Conservation (phyloP, 2,888 invertebrate species). For the Erebia aethiops region DNA sequence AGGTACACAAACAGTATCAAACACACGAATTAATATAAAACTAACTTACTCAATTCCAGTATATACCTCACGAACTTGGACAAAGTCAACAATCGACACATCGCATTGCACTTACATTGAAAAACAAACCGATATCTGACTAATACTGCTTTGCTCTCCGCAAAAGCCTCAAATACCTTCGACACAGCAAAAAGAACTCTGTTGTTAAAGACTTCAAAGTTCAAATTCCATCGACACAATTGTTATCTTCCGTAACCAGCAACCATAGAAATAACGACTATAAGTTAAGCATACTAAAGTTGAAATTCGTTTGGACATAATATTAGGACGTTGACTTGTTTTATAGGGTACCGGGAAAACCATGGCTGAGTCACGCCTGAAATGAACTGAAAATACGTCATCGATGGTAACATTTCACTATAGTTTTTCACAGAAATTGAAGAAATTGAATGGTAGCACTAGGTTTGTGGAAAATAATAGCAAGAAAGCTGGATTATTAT, state of each 20-base stretch:
- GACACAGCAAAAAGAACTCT: constrained; percentile 2
- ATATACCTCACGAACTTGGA: constrained; percentile 26
- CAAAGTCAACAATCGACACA: constrained; percentile 41
- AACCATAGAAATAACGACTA: background rate
- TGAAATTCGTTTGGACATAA: background rate
- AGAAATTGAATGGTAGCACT: background rate
- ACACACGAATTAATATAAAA: background rate
- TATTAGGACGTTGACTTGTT: constrained; percentile 32
- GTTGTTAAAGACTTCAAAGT: background rate
- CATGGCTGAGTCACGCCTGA: constrained; percentile 40
- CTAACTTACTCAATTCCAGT: constrained; percentile 29
- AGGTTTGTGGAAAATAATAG: background rate
- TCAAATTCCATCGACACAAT: background rate
- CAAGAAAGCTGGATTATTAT: background rate
- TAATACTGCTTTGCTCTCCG: constrained; percentile 27
- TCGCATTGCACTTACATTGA: constrained; percentile 32
- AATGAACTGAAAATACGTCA: constrained; percentile 36
- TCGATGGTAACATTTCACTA: background rate
- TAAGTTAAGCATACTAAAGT: background rate
- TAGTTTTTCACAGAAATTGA: constrained; percentile 15
- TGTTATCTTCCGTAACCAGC: background rate
- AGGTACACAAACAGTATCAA: background rate
- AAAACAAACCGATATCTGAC: constrained; percentile 38
- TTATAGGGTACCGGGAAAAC: constrained; percentile 39
- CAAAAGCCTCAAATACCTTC: constrained; percentile 27